Conservation (phyloP, 2,888 invertebrate genomes). For the Chymomyza amoena region DNA sequence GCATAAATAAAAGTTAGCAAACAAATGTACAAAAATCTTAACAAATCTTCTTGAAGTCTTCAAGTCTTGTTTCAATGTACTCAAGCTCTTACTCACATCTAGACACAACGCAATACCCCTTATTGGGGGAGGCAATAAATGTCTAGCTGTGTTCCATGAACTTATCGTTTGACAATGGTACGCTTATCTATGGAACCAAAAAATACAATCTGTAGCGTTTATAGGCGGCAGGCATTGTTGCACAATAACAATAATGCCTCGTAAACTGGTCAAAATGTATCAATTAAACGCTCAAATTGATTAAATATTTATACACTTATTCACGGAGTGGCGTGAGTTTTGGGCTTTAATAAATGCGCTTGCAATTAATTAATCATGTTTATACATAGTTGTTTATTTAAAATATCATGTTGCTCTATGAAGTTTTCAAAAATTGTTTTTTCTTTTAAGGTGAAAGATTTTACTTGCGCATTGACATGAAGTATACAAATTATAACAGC, state of each 20-base stretch:
- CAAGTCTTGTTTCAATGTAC: no score
- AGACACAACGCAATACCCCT: no score
- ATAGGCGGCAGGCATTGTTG: neutral
- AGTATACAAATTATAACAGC: neutral
- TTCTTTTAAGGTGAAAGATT: neutral
- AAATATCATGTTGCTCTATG: conserved; percentile 66
- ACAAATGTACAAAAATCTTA: no score
- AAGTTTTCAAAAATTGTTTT: conserved; percentile 34
- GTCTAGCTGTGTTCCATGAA: neutral
- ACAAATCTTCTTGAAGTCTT: no score
- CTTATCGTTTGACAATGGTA: neutral
- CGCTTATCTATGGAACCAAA: neutral
- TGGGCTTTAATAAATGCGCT: neutral
- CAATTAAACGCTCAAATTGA: neutral
- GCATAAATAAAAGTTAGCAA: no score
- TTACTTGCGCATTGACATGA: neutral
- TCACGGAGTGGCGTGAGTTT: neutral
- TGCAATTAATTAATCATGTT: conserved; percentile 21
- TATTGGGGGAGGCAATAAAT: neutral
- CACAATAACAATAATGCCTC: neutral
- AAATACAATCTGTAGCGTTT: neutral
- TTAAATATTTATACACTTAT: neutral
- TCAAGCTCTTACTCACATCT: no score
- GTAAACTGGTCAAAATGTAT: neutral
- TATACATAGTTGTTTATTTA: conserved; percentile 69